A percentile compares a stretch with the other conserved stretches of the same genome.
Conservation (phyloP, 2,888 invertebrate species). For the Agrotis exclamationis region DNA sequence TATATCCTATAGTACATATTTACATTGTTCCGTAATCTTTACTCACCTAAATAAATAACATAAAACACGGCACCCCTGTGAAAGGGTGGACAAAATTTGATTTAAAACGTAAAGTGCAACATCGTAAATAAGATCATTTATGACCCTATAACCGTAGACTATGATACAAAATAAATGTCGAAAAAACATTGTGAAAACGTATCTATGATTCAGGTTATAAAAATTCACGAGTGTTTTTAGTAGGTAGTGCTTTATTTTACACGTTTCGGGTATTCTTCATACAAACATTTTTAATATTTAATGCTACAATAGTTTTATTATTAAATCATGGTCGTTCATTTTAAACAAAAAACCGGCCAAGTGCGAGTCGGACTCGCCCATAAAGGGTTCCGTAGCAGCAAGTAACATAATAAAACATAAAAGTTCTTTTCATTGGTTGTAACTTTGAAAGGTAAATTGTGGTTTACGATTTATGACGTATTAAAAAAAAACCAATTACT, state of each 20-base stretch:
- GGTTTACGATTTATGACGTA: no score
- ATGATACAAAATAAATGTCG: slow-evolving; percentile 74
- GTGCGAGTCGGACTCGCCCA: no score
- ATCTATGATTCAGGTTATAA: slow-evolving; percentile 68
- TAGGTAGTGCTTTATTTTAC: slow-evolving; percentile 67
- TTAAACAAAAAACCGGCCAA: no score
- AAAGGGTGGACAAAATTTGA: slow-evolving; percentile 61
- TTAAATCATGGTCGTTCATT: no score
- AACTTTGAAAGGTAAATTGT: no score
- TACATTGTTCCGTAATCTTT: slow-evolving; percentile 13
- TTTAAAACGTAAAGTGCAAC: slow-evolving; percentile 71
- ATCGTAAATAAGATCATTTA: slow-evolving; percentile 77
- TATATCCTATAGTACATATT: background rate
- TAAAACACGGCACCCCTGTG: slow-evolving; percentile 55
- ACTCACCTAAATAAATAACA: slow-evolving; percentile 49
- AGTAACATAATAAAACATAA: no score
- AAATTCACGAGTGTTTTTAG: slow-evolving; percentile 71
- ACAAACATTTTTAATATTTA: slow-evolving; percentile 7
- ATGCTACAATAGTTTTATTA: no score
- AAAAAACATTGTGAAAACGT: slow-evolving; percentile 70
- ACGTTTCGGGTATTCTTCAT: slow-evolving; percentile 12
- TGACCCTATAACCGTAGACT: slow-evolving; percentile 65
- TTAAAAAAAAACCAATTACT: no score
- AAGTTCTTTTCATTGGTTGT: no score
- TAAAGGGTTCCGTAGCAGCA: no score